Conservation (phyloP, 2,113 vertebrate genomes). For the Rynchops niger region DNA sequence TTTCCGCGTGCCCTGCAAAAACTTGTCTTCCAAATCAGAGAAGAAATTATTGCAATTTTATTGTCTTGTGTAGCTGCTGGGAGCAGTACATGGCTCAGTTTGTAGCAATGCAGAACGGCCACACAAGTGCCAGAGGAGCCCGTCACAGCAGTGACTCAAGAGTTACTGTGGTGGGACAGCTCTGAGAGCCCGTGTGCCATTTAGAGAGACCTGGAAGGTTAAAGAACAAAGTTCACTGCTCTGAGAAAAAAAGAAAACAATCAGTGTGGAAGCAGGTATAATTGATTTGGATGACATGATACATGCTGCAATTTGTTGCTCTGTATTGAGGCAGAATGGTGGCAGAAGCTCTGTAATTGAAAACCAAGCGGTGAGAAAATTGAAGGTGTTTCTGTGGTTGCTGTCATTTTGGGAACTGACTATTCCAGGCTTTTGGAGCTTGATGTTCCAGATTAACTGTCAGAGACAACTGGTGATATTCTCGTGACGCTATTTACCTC, state of each 20-base stretch:
- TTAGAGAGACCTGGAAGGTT: neutral
- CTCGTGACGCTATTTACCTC: neutral
- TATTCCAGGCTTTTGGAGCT: neutral
- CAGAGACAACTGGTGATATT: neutral
- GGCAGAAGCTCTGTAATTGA: neutral
- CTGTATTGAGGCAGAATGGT: neutral
- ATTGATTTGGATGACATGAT: constrained; percentile 10
- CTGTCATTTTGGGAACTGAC: neutral
- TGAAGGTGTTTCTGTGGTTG: neutral
- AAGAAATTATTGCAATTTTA: neutral
- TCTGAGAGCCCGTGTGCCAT: neutral
- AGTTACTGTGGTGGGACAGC: neutral
- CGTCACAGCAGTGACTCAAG: neutral
- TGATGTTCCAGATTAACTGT: neutral
- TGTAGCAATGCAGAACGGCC: neutral
- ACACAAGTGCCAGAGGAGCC: neutral
- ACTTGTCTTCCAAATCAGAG: neutral
- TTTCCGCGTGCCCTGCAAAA: neutral
- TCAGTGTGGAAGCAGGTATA: neutral
- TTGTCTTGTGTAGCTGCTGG: neutral
- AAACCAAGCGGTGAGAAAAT: constrained; percentile 36
- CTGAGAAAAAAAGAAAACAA: neutral
- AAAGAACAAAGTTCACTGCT: neutral
- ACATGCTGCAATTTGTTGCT: constrained; percentile 3
- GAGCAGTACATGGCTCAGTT: neutral